These are phyloP conservation scores for Taeniopygia guttata DNA, from an alignment of 2,797 vertebrate species.

Conservation along the genomic window DNA sequence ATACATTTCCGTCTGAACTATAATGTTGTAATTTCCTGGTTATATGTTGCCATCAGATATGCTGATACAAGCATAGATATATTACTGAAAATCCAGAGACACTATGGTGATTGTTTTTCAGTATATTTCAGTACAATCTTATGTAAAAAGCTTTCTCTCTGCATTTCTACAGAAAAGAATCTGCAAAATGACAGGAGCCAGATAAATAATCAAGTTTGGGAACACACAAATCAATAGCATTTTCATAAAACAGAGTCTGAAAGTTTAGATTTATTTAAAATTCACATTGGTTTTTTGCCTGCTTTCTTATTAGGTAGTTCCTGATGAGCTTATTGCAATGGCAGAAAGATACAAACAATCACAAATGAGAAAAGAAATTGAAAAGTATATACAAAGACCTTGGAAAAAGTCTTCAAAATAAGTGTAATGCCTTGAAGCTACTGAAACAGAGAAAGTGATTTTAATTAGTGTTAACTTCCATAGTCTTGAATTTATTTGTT, in stretches of 20 bases:
- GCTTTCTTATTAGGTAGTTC: constrained; percentile 80
- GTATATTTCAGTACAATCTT: neutral
- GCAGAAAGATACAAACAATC: constrained; percentile 87
- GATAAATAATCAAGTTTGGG: neutral
- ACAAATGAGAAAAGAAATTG: constrained; percentile 75
- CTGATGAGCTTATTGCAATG: constrained; percentile 87
- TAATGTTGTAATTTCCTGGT: neutral
- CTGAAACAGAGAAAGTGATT: neutral
- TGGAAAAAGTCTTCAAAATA: constrained; percentile 67
- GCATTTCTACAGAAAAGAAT: neutral
- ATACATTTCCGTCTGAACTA: neutral
- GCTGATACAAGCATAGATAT: neutral
- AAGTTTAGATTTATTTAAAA: neutral
- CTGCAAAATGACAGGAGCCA: neutral
- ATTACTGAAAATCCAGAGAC: neutral
- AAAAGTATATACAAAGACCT: constrained; percentile 60
- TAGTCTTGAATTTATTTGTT: neutral
- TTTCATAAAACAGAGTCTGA: neutral
- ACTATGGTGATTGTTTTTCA: neutral
- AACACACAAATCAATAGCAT: neutral
- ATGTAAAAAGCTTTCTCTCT: neutral
- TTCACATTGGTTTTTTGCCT: neutral
- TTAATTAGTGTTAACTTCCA: neutral
- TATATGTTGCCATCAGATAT: neutral
- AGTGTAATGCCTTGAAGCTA: constrained; percentile 18